Evolutionary conservation across 2,113 vertebrate genomes (phyloP).

Genomic region (Potamarius usumacintae): DNA sequence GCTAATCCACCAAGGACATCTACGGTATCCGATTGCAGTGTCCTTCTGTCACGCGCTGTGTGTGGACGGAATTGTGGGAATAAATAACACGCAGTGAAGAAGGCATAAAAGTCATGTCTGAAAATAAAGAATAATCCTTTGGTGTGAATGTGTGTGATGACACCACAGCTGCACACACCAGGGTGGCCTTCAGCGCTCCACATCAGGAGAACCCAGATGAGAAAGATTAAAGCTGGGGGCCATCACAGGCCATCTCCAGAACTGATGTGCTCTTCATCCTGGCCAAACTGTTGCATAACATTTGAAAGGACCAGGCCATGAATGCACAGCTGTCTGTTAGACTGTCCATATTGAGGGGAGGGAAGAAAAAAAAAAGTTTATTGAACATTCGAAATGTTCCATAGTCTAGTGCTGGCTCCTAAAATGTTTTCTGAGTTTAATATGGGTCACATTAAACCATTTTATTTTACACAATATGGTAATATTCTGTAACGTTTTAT

Average conservation of each 20-base stretch:
- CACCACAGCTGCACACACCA: slow-evolving; percentile 26
- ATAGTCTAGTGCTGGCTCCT: neutral
- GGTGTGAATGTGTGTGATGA: slow-evolving; percentile 30
- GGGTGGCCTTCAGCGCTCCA: slow-evolving; percentile 20
- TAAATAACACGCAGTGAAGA: slow-evolving; percentile 1
- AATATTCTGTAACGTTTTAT: neutral
- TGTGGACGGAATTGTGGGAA: neutral
- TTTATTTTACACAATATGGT: neutral
- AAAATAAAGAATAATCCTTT: slow-evolving; percentile 33
- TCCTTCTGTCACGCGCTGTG: neutral
- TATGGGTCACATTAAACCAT: neutral
- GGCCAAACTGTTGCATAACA: slow-evolving; percentile 40
- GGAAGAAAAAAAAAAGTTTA: neutral
- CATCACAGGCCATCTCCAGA: slow-evolving; percentile 9
- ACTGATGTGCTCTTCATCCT: neutral
- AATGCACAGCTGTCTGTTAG: slow-evolving; percentile 31
- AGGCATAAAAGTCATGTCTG: neutral
- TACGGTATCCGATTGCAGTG: neutral
- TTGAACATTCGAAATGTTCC: neutral
- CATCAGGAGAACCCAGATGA: slow-evolving; percentile 19
- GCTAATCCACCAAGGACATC: neutral
- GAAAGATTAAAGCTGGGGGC: slow-evolving; percentile 39
- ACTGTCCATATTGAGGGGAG: neutral
- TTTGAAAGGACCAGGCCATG: slow-evolving; percentile 19
- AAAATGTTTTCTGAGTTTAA: neutral